Base-by-base conservation (phyloP, 2,888 invertebrate genomes). In the Dicyrtoma fusca region DNA sequence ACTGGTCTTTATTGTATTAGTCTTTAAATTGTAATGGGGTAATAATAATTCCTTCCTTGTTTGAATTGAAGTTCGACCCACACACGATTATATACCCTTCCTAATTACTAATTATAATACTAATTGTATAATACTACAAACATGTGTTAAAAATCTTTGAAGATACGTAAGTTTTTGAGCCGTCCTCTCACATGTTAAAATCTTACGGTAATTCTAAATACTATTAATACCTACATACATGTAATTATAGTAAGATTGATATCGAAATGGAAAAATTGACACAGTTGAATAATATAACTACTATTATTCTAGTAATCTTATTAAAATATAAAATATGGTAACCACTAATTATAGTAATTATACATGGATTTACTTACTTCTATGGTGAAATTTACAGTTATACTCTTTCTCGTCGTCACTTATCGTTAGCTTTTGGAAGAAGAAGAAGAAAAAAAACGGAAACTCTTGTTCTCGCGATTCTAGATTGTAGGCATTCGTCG, bases 121-220 rank as follows among this genome's bases (percentile, higher is more conserved):
- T 34, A 34, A 34, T 34, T 34, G 34, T 34, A 34, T 34, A 34
- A 34, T 34, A n/a, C n/a, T n/a, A n/a, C n/a, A n/a, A n/a, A n/a
- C n/a, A 34, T 34, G 34, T 34, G 34, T 34, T 34, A 34, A 34
- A 34, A 59, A 42, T 42, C 26, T 61, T 23, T 61, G 44, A 61
- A 34, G 19, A 61, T 61, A 61, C 44, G 19, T 44, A 34, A 61
- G 57, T 61, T 61, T 61, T 42, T n/a, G 44, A 61, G 61, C 61
- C 61, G 61, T 61, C 61, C 61, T 61, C 42, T 61, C 61, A 61
- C 61, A 61, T 4, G 34, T 61, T 34, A 42, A 44, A 61, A 49
- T 49, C 49, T 49, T 59, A 42, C 34, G 4, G 42, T 61, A 34
- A 61, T 61, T 42, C 42, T 34, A 19, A 44, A 59, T 53, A 19